Evolutionary conservation across 2,113 vertebrate genomes (phyloP), one percentile per base, ranked within the genome.

Genomic region (Limnothrissa miodon): DNA sequence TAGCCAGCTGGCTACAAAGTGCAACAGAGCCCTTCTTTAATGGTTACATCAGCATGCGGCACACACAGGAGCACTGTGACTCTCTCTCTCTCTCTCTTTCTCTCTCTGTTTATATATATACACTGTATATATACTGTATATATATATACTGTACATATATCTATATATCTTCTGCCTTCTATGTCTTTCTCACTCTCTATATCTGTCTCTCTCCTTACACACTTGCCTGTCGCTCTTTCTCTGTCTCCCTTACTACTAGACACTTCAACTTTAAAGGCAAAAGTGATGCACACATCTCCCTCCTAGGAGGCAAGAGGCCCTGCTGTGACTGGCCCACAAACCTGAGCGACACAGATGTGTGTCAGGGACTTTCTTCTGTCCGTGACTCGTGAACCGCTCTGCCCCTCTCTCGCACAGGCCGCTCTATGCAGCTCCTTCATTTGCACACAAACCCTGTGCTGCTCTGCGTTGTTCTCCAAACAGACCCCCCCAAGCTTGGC

Each of bases 1-100:
- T 3, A 82, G 86, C 86, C 87, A 90, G 89, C 87, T 90, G 89
- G 89, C 86, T 81, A 80, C 81, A 13, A 45, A 82, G 39, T 39
- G 62, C 80, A 81, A 85, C 81, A 81, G 83, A 85, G 78, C 83
- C 81, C 80, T 80, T 82, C 83, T 88, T 86, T 80, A 83, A 46
- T 83, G 81, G 83, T 79, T 82, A 86, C 86, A 83, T 85, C 81
- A 81, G 83, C 7, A 74, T 83, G 85, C 78, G 80, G 78, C 48
- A 80, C 81, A 80, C 62, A 83, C 45, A 82, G 56, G 51, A 62
- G 56, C 56, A 62, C 23, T 62, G 56, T 62, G 56, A 62, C 46
- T 53, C 44, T 23, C 39, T 10, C 78, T 86, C 74, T 83, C 81
- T 86, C 62, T 25, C 44, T 80, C 23, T n/a, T 42, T 45, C 56